Percentiles rank a stretch among this genome's conserved stretches.
These are phyloP conservation scores for Hydrocynus forskahlii DNA, from an alignment of 2,797 vertebrate species.

Conservation along the genomic window DNA sequence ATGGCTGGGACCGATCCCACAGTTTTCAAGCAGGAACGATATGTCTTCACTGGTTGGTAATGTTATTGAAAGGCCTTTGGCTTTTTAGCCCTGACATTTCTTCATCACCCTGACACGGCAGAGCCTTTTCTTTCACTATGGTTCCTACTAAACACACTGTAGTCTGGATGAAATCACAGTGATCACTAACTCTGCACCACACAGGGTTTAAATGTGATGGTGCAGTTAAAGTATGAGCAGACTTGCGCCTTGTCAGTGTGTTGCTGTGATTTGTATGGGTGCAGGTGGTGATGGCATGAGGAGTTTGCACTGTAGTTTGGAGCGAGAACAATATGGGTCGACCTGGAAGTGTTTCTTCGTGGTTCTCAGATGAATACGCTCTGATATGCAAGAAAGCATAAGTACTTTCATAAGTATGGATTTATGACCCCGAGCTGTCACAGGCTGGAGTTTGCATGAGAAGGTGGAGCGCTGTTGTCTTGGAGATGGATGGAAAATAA, in stretches of 20 bases:
- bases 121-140: not conserved
- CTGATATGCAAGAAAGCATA: not conserved
- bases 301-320: not conserved
- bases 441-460: constrained; percentile 23
- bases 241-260: not conserved
- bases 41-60: not conserved
- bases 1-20: not conserved
- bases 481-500: constrained; percentile 42
- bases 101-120: not conserved
- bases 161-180: not conserved
- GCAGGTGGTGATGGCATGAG: not conserved
- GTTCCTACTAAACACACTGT: not conserved
- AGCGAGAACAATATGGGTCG: not conserved
- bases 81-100: not conserved
- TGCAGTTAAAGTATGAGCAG: constrained; percentile 1
- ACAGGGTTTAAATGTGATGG: not conserved
- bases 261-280: not conserved
- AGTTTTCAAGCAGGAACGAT: not conserved
- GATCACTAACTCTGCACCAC: no score
- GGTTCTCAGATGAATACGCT: not conserved
- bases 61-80: not conserved
- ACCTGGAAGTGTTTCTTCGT: constrained; percentile 18
- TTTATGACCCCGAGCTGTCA: constrained; percentile 19
- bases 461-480: constrained; percentile 39
- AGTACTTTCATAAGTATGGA: constrained; percentile 22